phyloP scores from a whole-genome alignment of 2,113 vertebrate species.

The Sander lucioperca region DNA sequence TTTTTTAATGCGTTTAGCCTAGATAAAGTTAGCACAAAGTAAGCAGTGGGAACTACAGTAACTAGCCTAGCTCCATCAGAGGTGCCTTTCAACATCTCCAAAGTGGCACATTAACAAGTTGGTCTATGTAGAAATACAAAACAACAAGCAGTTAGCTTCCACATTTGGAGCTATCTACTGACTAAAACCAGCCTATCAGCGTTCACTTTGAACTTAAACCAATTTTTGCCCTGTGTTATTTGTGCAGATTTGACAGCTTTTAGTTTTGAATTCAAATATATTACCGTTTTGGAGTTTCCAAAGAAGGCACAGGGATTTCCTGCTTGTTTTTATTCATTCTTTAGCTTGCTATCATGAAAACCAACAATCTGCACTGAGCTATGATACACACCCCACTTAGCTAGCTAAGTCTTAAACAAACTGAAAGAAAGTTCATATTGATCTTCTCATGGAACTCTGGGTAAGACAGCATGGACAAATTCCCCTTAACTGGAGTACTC shows the following conservation, averaged over 20 bases:
- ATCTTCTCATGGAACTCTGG: not conserved
- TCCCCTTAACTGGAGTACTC: not conserved
- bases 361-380: not conserved
- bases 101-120: not conserved
- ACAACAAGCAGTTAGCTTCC: not conserved
- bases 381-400: not conserved
- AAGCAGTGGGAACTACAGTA: not conserved
- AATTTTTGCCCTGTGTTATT: not conserved
- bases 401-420: not conserved
- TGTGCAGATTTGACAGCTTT: not conserved
- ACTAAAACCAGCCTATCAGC: not conserved
- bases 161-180: not conserved
- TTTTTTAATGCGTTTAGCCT: not conserved
- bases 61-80: not conserved
- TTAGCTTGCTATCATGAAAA: not conserved
- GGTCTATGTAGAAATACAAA: not conserved
- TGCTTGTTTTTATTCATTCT: not conserved
- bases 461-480: not conserved
- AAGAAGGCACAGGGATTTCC: not conserved
- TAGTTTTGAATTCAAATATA: not conserved
- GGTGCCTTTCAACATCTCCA: not conserved
- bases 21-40: not conserved
- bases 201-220: not conserved
- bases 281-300: not conserved
- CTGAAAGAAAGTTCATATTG: not conserved